These are phyloP conservation scores for Drosophila kikkawai DNA, from an alignment of 1,140 invertebrate genomes.

Conservation along the genomic window DNA sequence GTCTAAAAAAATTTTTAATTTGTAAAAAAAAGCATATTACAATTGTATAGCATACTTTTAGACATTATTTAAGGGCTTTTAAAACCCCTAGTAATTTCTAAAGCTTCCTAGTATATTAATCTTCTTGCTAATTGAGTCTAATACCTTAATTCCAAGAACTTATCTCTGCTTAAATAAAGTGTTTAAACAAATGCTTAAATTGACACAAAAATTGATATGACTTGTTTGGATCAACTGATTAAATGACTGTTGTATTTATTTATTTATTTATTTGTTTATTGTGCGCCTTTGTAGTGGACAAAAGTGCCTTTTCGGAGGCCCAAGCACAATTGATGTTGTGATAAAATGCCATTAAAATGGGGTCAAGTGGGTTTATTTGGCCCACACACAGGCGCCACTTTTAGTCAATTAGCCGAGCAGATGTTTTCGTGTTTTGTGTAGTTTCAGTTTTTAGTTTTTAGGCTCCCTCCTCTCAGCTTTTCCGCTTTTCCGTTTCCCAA, in stretches of 20 bases:
- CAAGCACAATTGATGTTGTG: conserved; percentile 30
- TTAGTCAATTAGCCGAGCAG: conserved; percentile 77
- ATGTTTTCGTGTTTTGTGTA: conserved; percentile 58
- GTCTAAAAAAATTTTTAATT: no score
- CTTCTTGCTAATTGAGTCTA: neutral
- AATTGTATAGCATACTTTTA: no score
- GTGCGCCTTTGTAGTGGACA: conserved; percentile 1
- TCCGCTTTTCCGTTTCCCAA: conserved; percentile 6
- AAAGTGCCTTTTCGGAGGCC: conserved; percentile 2
- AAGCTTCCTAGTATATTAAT: no score
- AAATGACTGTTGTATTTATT: conserved; percentile 13
- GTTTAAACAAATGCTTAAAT: conserved; percentile 2
- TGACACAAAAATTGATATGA: conserved; percentile 5
- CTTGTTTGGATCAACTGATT: conserved; percentile 8
- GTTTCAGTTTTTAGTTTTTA: conserved; percentile 20
- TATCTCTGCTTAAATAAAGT: neutral
- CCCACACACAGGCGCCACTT: conserved; percentile 54
- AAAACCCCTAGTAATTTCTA: neutral
- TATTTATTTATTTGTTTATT: conserved; percentile 3
- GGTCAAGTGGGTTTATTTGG: conserved; percentile 68
- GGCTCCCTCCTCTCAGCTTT: neutral
- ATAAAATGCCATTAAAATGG: conserved; percentile 61
- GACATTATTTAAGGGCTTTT: no score
- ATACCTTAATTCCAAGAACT: neutral
- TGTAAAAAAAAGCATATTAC: no score